These are phyloP conservation scores for Virgularia gustaviana DNA, from an alignment of 92 coral and sea anemone genomes.

Conservation along the genomic window DNA sequence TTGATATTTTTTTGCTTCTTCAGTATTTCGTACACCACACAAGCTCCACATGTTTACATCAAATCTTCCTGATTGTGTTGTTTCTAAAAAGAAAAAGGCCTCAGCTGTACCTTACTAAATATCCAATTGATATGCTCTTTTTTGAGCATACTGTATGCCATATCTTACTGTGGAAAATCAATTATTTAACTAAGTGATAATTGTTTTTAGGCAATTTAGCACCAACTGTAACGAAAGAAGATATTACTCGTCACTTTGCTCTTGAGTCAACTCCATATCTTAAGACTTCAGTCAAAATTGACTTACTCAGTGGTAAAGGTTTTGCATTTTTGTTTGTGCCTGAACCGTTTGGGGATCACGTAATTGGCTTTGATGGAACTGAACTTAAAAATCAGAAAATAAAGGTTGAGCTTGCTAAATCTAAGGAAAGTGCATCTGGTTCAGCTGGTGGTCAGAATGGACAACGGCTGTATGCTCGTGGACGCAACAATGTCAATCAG, in stretches of 20 bases:
- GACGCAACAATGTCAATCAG: conserved; percentile 26
- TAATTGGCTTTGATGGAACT: conserved; percentile 72
- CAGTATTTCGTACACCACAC: no score
- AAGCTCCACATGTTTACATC: no score
- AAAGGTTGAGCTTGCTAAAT: conserved; percentile 71
- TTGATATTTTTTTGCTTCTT: no score
- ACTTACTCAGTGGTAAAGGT: conserved; percentile 72
- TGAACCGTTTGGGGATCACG: conserved; percentile 69
- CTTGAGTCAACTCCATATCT: conserved; percentile 82
- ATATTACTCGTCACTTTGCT: conserved; percentile 69
- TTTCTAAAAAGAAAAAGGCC: conserved; percentile 5
- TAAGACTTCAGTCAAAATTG: conserved; percentile 82
- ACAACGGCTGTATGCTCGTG: conserved; percentile 31
- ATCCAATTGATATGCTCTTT: no score
- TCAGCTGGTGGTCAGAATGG: conserved; percentile 26
- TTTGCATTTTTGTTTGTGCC: conserved; percentile 85
- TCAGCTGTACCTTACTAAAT: no score
- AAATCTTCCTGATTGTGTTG: no score
- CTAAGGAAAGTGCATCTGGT: conserved; percentile 16
- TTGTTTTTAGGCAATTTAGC: conserved; percentile 71
- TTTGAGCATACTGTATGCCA: background rate
- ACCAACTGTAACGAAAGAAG: conserved; percentile 70
- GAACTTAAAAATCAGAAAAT: conserved; percentile 69
- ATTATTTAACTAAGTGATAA: no score
- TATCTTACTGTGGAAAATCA: background rate